Conservation (phyloP, 2,113 vertebrate species). For the Eretmochelys imbricata region DNA sequence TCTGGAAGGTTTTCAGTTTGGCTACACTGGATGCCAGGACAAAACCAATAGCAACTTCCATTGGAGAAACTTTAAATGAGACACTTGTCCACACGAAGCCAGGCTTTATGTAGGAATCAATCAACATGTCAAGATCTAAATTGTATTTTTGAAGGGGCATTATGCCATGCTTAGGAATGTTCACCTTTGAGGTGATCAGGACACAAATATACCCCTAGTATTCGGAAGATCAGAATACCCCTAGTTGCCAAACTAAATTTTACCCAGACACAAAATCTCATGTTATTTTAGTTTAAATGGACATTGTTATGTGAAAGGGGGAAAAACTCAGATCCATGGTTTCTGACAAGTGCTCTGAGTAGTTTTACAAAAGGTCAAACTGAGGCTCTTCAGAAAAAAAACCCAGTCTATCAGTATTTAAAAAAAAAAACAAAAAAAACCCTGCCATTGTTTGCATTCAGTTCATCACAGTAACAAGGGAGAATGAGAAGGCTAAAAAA, state of each 20-base stretch:
- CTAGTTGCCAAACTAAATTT: background rate
- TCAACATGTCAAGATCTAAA: background rate
- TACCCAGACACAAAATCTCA: background rate
- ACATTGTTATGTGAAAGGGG: background rate
- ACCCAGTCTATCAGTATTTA: background rate
- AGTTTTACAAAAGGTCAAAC: background rate
- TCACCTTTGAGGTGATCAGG: background rate
- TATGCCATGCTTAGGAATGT: background rate
- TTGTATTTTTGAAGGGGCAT: constrained; percentile 4
- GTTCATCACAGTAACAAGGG: background rate
- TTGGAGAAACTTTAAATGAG: background rate
- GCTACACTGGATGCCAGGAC: background rate
- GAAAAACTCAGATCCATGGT: background rate
- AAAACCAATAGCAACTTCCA: background rate
- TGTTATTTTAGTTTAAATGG: background rate
- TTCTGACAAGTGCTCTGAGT: background rate
- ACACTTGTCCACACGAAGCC: background rate
- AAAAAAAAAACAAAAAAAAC: background rate
- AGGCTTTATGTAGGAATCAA: background rate
- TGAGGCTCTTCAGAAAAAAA: background rate
- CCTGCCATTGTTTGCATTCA: background rate
- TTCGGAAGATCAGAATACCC: background rate
- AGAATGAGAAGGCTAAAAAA: background rate
- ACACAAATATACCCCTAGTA: background rate
- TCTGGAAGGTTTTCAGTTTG: background rate